phyloP scores from a whole-genome alignment of 2,888 invertebrate species.

The Trisateles emortualis region DNA sequence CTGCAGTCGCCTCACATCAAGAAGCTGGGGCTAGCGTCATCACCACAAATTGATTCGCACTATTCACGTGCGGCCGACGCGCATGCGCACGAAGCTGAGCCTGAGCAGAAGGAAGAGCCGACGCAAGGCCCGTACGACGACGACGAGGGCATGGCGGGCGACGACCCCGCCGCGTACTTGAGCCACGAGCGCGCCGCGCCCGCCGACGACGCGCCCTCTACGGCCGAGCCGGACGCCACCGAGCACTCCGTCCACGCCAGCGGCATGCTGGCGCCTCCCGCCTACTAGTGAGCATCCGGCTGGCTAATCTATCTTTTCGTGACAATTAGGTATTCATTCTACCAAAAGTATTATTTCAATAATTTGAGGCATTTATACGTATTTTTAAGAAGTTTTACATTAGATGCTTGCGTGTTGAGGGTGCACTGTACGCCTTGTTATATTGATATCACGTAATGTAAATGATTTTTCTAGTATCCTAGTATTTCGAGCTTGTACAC shows the following conservation, averaged over 20 bases:
- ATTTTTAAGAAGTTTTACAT: conserved; percentile 59
- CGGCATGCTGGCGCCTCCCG: conserved; percentile 85
- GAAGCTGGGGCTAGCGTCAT: conserved; percentile 81
- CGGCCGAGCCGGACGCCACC: conserved; percentile 88
- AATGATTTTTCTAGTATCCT: conserved; percentile 69
- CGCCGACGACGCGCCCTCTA: conserved; percentile 83
- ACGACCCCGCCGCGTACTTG: conserved; percentile 85
- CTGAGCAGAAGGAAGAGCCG: conserved; percentile 77
- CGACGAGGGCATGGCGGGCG: conserved; percentile 84
- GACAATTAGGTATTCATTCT: conserved; percentile 72
- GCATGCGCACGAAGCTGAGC: conserved; percentile 76
- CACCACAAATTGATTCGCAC: conserved; percentile 87
- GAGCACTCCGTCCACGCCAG: conserved; percentile 85
- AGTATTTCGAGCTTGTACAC: conserved; percentile 59
- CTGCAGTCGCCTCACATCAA: conserved; percentile 82
- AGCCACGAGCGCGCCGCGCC: conserved; percentile 74
- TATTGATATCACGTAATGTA: conserved; percentile 61
- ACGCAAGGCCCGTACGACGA: conserved; percentile 89
- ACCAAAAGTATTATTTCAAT: conserved; percentile 84
- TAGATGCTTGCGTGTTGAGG: conserved; percentile 68
- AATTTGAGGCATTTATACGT: conserved; percentile 63
- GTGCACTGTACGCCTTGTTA: conserved; percentile 61
- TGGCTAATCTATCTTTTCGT: conserved; percentile 52
- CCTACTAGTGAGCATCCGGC: conserved; percentile 76
- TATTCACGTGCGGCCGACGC: conserved; percentile 85